A percentile compares a stretch with the other conserved stretches of the same genome.
phyloP scores from a whole-genome alignment of 2,888 invertebrate species.

The Hypselothyrea guttata region DNA sequence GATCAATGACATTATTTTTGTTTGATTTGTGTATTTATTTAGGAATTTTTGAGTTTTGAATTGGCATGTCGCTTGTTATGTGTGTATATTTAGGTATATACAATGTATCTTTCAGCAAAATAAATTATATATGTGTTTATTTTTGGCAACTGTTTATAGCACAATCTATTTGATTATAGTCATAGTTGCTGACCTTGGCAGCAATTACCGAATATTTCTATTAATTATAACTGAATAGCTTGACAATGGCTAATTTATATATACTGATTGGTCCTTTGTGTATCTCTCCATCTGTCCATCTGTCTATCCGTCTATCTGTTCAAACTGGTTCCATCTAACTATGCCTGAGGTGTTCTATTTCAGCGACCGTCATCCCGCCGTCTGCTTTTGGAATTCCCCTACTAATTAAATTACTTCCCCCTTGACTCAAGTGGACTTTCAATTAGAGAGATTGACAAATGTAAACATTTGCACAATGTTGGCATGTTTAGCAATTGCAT shows the following conservation, averaged over 20 bases:
- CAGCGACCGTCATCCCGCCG: no score
- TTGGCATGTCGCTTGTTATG: slow-evolving; percentile 52
- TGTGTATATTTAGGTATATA: no score
- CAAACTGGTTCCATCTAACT: slow-evolving; percentile 18
- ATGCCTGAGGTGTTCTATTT: not conserved
- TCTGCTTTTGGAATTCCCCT: not conserved
- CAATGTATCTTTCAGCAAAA: slow-evolving; percentile 7
- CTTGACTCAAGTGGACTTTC: not conserved
- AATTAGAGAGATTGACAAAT: slow-evolving; percentile 16
- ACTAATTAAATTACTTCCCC: slow-evolving; percentile 20
- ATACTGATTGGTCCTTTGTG: slow-evolving; percentile 38
- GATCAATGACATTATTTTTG: slow-evolving; percentile 44
- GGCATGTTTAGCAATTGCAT: slow-evolving; percentile 44
- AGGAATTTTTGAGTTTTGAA: slow-evolving; percentile 13
- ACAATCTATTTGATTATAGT: slow-evolving; percentile 15
- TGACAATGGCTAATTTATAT: slow-evolving; percentile 31
- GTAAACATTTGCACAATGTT: slow-evolving; percentile 33
- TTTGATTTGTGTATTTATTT: not conserved
- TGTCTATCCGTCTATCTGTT: no score
- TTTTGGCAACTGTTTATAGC: slow-evolving; percentile 23
- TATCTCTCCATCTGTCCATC: not conserved
- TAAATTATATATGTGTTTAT: slow-evolving; percentile 27
- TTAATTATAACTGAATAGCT: slow-evolving; percentile 23
- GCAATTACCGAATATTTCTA: slow-evolving; percentile 18
- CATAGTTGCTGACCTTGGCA: slow-evolving; percentile 31